These are phyloP conservation scores for Trypoxylus dichotomus DNA, from an alignment of 1,140 invertebrate genomes.

Conservation along the genomic window DNA sequence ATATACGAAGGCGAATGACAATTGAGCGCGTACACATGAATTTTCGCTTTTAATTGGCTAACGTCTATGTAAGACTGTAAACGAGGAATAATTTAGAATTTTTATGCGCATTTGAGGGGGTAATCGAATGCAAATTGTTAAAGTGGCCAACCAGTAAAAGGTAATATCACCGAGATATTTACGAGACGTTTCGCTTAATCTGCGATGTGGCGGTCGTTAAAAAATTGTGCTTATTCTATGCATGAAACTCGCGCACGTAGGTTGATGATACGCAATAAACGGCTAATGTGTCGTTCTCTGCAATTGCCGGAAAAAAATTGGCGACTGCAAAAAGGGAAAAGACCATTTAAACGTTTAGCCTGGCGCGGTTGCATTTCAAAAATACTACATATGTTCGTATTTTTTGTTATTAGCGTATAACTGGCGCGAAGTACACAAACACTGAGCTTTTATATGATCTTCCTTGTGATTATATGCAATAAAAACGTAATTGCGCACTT, in stretches of 20 bases:
- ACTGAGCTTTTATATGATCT: not conserved
- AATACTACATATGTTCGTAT: not conserved
- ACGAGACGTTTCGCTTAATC: not conserved
- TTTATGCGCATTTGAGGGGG: slow-evolving; percentile 9
- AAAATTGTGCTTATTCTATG: slow-evolving; percentile 9
- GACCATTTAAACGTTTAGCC: not conserved
- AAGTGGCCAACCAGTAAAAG: not conserved
- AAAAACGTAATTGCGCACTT: not conserved
- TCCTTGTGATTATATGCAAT: not conserved
- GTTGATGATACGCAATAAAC: not conserved
- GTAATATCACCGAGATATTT: not conserved
- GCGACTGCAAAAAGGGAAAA: not conserved
- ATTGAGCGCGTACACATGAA: slow-evolving; percentile 3
- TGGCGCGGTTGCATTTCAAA: not conserved
- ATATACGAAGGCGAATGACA: not conserved
- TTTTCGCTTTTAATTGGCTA: slow-evolving; percentile 16
- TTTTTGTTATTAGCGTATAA: not conserved
- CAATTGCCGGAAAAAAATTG: not conserved
- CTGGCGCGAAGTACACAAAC: not conserved
- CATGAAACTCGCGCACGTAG: not conserved
- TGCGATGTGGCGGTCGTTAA: slow-evolving; percentile 7
- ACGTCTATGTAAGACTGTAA: not conserved
- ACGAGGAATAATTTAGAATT: not conserved
- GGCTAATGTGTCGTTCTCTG: not conserved
- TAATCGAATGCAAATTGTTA: slow-evolving; percentile 18